Percentiles rank a stretch among this genome's conserved stretches.
These are phyloP conservation scores for Labeo catla DNA, from an alignment of 2,113 vertebrate genomes.

Conservation along the genomic window DNA sequence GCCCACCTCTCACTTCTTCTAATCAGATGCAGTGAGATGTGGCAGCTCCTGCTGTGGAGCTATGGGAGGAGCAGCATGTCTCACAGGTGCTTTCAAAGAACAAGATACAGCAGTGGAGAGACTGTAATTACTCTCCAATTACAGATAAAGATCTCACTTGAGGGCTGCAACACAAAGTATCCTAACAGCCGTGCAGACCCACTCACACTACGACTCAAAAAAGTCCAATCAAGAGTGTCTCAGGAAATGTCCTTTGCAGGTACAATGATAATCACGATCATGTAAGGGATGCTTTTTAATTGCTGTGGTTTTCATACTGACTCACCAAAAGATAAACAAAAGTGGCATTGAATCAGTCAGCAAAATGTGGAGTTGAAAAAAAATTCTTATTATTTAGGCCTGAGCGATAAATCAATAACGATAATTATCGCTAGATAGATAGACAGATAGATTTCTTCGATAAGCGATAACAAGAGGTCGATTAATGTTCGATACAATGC, in stretches of 20 bases:
- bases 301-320: not conserved
- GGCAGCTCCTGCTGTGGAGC: constrained; percentile 61
- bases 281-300: not conserved
- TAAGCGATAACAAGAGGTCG: no score
- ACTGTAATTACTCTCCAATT: constrained; percentile 74
- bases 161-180: constrained; percentile 41
- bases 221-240: not conserved
- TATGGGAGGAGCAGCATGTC: constrained; percentile 68
- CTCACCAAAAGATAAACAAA: constrained; percentile 9
- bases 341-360: not conserved
- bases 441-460: no score
- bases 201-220: constrained; percentile 19
- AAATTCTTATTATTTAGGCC: not conserved
- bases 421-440: no score
- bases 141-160: constrained; percentile 72
- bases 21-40: constrained; percentile 66
- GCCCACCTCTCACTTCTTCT: constrained; percentile 53
- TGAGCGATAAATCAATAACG: no score
- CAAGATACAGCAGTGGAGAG: constrained; percentile 58
- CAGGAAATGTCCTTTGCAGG: constrained; percentile 21
- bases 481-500: no score
- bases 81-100: constrained; percentile 74
- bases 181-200: constrained; percentile 50
- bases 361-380: not conserved
- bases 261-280: not conserved